phyloP scores from a whole-genome alignment of 2,113 vertebrate genomes.

The Puntigrus tetrazona region DNA sequence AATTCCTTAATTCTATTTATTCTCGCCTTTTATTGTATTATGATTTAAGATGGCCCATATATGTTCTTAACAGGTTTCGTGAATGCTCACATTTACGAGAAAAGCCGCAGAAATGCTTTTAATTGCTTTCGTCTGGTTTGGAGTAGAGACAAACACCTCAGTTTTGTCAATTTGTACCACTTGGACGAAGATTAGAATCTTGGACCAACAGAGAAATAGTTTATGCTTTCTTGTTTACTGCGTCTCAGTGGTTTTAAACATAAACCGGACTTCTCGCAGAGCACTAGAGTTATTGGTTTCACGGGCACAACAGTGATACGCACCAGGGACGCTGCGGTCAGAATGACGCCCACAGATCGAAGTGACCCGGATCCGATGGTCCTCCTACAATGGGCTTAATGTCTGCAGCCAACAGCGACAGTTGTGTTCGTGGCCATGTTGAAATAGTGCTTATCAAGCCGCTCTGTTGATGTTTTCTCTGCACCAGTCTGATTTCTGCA shows the following conservation, averaged over 20 bases:
- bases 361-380: constrained; percentile 3
- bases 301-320: background rate
- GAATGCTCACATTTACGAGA: background rate
- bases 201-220: constrained; percentile 24
- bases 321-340: background rate
- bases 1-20: background rate
- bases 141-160: background rate
- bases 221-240: constrained; percentile 41
- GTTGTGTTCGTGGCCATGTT: constrained; percentile 30
- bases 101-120: constrained; percentile 7
- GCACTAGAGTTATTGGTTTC: background rate
- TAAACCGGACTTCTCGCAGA: background rate
- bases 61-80: background rate
- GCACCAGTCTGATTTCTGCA: background rate
- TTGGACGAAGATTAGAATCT: constrained; percentile 5
- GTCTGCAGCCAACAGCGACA: constrained; percentile 37
- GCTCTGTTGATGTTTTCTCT: background rate
- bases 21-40: background rate
- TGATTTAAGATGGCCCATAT: background rate
- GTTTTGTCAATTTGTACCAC: background rate
- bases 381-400: constrained; percentile 40
- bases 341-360: background rate
- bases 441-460: background rate
- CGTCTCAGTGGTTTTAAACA: background rate
- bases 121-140: constrained; percentile 48